Evolutionary conservation across 92 coral and sea anemone genomes (phyloP), one percentile per base, ranked within the genome.

Genomic region (Siderastrea siderea): DNA sequence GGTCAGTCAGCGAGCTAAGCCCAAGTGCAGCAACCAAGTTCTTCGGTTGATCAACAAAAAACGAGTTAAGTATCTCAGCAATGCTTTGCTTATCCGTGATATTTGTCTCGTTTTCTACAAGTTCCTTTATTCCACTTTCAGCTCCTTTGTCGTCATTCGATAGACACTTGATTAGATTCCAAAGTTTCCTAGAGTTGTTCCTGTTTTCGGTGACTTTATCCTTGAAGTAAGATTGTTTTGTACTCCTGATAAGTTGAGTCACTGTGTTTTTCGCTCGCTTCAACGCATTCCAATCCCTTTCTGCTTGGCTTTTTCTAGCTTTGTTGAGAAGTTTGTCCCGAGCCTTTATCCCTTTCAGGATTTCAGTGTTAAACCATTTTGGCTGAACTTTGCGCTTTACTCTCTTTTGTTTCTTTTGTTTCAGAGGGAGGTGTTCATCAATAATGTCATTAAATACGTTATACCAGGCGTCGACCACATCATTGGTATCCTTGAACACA

Each of bases 81-180:
- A 78, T 78, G 14, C 83, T 47, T 62, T 78, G 75, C 19, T 59
- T 87, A 38, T 87, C 71, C 54, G 57, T 47, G 68, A 79, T 87
- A 63, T 71, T 76, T 15, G 11, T 51, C 48, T 80, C 75, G 86
- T 87, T 80, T 80, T 79, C 86, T 1, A 60, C 54, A 10, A 70
- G 55, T 12, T 80, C 52, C 4, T 82, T 59, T 3, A 87, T 48
- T 60, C 86, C 81, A 49, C 74, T 68, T 78, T 67, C 64, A 74
- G 68, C 78, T 53, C 47, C 68, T 47, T 26, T 71, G 66, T 71
- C 87, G 43, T 84, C 92, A 5, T 76, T 83, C n/a, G 87, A 81
- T 51, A 90, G 52, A 68, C 95, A 72, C 80, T 87, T 87, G n/a
- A 91, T 91, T 2, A 82, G 88, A 70, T 92, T 89, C 88, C 95